Evolutionary conservation across 2,888 invertebrate species (phyloP).

Genomic region (Epirrhoe tristata): DNA sequence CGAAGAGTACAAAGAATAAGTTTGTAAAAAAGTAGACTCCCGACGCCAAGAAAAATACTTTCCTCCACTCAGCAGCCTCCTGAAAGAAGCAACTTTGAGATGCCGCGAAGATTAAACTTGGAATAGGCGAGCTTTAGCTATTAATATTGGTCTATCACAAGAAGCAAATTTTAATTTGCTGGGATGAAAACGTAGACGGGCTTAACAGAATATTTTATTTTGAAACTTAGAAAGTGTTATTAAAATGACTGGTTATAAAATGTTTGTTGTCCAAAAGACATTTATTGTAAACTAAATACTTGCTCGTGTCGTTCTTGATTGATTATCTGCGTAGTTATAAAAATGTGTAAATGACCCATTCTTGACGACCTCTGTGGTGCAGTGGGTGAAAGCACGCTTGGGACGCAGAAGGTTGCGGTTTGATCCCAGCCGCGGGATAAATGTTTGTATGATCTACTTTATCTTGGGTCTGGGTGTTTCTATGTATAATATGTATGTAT

Average conservation of each 20-base stretch:
- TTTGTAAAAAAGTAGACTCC: constrained; percentile 89
- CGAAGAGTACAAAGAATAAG: constrained; percentile 88
- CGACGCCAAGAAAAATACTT: constrained; percentile 90
- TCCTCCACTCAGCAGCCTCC: constrained; percentile 89
- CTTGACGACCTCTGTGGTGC: too few relatives aligned
- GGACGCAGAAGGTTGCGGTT: too few relatives aligned
- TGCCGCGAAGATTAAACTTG: constrained; percentile 39
- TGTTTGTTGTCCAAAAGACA: too few relatives aligned
- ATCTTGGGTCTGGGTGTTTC: too few relatives aligned
- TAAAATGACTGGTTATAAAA: neutral
- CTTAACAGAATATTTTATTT: constrained; percentile 26
- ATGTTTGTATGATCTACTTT: too few relatives aligned
- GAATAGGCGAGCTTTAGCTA: constrained; percentile 26
- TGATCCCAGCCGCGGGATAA: too few relatives aligned
- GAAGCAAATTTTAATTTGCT: constrained; percentile 43
- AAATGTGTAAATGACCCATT: too few relatives aligned
- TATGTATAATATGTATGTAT: too few relatives aligned
- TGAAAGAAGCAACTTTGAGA: constrained; percentile 56
- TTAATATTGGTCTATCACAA: constrained; percentile 43
- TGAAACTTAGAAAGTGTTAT: constrained; percentile 8
- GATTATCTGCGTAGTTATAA: too few relatives aligned
- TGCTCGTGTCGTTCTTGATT: too few relatives aligned
- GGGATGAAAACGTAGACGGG: constrained; percentile 28
- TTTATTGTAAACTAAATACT: too few relatives aligned
- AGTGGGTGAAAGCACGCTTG: too few relatives aligned